phyloP scores from a whole-genome alignment of 2,797 vertebrate species.

The Molossus alvarezi region DNA sequence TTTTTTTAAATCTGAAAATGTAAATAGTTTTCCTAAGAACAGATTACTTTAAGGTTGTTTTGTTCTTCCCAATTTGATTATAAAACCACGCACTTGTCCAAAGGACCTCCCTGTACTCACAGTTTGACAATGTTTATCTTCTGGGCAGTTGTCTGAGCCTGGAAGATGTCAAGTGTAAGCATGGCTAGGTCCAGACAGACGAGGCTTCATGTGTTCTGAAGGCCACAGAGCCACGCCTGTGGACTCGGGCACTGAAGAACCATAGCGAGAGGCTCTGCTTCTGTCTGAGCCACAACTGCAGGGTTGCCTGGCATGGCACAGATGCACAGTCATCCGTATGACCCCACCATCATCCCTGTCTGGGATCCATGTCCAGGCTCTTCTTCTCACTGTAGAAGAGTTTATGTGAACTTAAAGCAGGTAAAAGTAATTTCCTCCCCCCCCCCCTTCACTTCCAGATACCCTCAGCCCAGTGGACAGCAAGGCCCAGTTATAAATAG shows the following conservation, averaged over 20 bases:
- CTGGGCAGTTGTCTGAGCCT: background rate
- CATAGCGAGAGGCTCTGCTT: background rate
- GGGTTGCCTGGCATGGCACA: background rate
- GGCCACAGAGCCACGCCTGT: rapidly evolving
- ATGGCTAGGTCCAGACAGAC: background rate
- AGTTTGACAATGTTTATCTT: background rate
- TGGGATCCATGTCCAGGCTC: background rate
- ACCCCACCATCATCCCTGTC: background rate
- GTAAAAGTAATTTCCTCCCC: background rate
- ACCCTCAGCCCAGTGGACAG: background rate
- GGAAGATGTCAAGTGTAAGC: background rate
- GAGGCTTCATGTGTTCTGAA: background rate
- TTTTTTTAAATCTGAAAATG: background rate
- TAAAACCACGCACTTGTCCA: background rate
- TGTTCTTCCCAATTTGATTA: background rate
- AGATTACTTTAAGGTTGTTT: background rate
- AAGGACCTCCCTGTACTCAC: background rate
- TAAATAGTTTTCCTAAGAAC: background rate
- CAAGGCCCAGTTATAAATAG: rapidly evolving
- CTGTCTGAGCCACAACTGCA: background rate
- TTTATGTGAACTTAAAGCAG: background rate
- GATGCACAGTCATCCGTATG: background rate
- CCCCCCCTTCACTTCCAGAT: background rate
- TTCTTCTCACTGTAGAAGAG: background rate
- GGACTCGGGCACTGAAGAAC: background rate